Base-by-base conservation (phyloP, 2,888 invertebrate species). In the Tortrix viridana region DNA sequence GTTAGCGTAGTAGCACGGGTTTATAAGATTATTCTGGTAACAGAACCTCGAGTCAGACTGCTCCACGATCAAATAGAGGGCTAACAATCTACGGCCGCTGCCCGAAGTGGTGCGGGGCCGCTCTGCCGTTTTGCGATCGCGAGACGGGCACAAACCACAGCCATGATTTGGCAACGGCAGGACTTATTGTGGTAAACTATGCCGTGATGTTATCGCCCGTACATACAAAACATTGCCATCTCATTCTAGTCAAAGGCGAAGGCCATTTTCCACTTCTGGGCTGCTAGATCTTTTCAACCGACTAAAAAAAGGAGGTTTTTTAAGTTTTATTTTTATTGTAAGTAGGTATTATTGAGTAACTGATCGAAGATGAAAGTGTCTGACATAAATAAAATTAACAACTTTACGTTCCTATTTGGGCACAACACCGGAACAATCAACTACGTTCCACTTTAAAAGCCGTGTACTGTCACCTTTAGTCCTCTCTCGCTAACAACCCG, bases 401-500 rank as follows among this genome's bases (percentile, higher is more conserved):
- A 26, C 6, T 1, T 2, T 1, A 26, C 9, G 26, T 26, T 9
- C 5, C 0, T 9, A 26, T 9, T 7, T 26, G 26, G 9, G 3
- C 2, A 26, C 26, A 9, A 2, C 0, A 2, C 9, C 26, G 3
- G 26, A 26, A 5, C 38, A n/a, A 41, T 5, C 14, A 18, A 16
- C 4, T 12, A 7, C 12, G 32, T 18, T 9, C 9, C 26, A 9
- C 9, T 5, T 38, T n/a, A 20, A 38, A 37, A 38, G 14, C 52
- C 19, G 38, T 52, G 37, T 32, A 5, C 49, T 38, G 52, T 52
- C 52, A 52, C 52, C 52, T 32, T 38, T 52, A 52, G 37, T 52
- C 14, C 44, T 37, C 19, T 49, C 7, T n/a, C 49, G 44, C 55
- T 56, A 61, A 61, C 61, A 56, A 50, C 22, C 19, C 50, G 37